Evolutionary conservation across 2,888 invertebrate genomes (phyloP), one percentile per base, ranked within the genome.

Genomic region (Cheilosia soror): DNA sequence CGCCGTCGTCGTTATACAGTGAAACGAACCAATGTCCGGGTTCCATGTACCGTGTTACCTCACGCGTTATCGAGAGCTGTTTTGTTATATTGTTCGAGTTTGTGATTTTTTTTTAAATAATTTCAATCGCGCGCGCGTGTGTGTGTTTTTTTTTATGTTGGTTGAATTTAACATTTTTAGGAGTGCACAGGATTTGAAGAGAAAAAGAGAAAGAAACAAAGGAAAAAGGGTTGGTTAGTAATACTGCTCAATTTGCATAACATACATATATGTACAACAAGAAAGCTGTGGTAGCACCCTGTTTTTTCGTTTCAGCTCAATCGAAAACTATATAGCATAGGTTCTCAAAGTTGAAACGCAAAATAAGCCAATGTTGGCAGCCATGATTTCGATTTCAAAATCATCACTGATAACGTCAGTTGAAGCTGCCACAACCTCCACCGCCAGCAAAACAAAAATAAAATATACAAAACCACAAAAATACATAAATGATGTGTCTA

Each of bases 11-110:
- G 92, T 99, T 99, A 93, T 98, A 98, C 9, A 99, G 93, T 15
- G 98, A 98, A 62, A 99, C 93, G 92, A 98, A 98, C 98, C 99
- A 99, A 89, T 97, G 96, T 5, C 99, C 99, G 90, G 97, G 96
- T 90, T 98, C 98, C 96, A 99, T 96, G 92, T 97, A 98, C 91
- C 98, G 97, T 3, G 97, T 97, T 71, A 98, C 96, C 93, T 98
- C 98, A 92, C 97, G 97, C 91, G 97, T 97, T 87, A 97, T 96
- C 31, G 96, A 96, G 47, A 97, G 96, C 90, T 92, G 89, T 84
- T 37, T 51, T 31, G 20, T 57, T 82, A 3, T 44, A 15, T 15
- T 33, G 33, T 33, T 33, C 33, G 33, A 7, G 7, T 33, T 33
- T 20, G 20, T 20, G 20, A 7, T 33, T 44, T 51, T 82, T 49